Evolutionary conservation across 1,140 invertebrate genomes (phyloP), one percentile per base, ranked within the genome.

Genomic region (Caenorhabditis tropicalis): DNA sequence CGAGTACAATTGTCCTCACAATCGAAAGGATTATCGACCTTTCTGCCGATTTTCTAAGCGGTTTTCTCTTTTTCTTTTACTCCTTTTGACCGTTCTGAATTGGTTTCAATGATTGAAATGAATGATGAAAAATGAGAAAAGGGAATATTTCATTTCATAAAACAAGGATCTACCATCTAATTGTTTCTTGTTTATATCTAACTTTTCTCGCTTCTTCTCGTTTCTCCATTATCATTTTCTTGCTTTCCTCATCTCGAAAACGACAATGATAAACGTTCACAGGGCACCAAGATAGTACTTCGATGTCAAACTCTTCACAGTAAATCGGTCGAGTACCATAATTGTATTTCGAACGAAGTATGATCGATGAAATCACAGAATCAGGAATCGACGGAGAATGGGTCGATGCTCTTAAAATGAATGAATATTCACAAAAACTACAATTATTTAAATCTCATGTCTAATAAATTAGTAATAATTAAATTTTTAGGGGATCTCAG

Each of bases 1-100:
- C 53, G 53, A 46, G 65, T 74, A 24, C 65, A 74, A 74, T 74
- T 46, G 65, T 24, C 65, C 65, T 74, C 33, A 46, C 31, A 5
- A 19, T 65, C 36, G 33, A 46, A 36, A 74, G 65, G 65, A 74
- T 74, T 74, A 74, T 74, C 65, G 65, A 74, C 65, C 21, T 74
- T 74, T 74, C 65, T 43, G 65, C 65, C 65, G 36, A 46, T 74
- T 74, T 43, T 74, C 65, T 43, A 46, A 43, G 65, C 29, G 36
- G n/a, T 65, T 9, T 33, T 65, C 10, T 36, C 7, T 36, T 36
- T 36, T 65, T 74, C 58, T 36, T 19, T 74, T 39, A 19, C 33
- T 19, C 65, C 16, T 7, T 74, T 12, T 12, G 31, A 15, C 58
- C 2, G 19, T 65, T 10, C 29, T 65, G 58, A 31, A 65, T 65